Conservation (phyloP, 2,113 vertebrate species). For the Dicentrarchus labrax region DNA sequence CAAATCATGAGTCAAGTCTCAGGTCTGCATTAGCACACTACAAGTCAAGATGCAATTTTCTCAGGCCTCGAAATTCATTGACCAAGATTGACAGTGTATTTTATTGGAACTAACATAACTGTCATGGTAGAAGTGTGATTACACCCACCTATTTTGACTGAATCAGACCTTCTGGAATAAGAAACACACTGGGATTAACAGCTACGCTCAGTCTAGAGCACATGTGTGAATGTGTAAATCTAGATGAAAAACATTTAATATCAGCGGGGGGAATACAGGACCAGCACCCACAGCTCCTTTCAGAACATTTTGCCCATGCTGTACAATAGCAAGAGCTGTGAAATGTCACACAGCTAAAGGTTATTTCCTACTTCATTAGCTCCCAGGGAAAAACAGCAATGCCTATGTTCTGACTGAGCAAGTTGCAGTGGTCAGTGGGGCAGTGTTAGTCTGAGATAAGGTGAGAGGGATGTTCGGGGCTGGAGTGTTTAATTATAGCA, state of each 20-base stretch:
- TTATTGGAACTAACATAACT: background rate
- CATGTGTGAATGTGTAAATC: background rate
- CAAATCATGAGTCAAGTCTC: background rate
- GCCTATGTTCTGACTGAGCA: slow-evolving; percentile 39
- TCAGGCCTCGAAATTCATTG: background rate
- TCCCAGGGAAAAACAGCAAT: slow-evolving; percentile 3
- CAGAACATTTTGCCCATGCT: slow-evolving; percentile 15
- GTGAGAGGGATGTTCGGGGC: slow-evolving; percentile 5
- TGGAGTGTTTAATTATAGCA: slow-evolving; percentile 21
- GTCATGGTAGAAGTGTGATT: background rate
- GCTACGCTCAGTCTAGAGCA: background rate
- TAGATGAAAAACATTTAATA: background rate
- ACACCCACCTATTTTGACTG: background rate
- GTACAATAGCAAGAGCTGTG: slow-evolving; percentile 57
- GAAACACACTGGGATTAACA: background rate
- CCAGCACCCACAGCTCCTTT: slow-evolving; percentile 4
- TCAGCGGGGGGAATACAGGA: background rate
- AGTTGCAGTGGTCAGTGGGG: slow-evolving; percentile 23
- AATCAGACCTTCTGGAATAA: background rate
- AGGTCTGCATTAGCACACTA: background rate
- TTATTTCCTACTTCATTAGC: slow-evolving; percentile 63
- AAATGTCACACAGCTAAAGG: slow-evolving; percentile 74
- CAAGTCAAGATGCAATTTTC: background rate
- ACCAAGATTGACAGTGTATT: background rate
- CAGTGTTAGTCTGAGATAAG: slow-evolving; percentile 21